Base-by-base conservation (phyloP, 2,797 vertebrate species). In the Alfaro cultratus region DNA sequence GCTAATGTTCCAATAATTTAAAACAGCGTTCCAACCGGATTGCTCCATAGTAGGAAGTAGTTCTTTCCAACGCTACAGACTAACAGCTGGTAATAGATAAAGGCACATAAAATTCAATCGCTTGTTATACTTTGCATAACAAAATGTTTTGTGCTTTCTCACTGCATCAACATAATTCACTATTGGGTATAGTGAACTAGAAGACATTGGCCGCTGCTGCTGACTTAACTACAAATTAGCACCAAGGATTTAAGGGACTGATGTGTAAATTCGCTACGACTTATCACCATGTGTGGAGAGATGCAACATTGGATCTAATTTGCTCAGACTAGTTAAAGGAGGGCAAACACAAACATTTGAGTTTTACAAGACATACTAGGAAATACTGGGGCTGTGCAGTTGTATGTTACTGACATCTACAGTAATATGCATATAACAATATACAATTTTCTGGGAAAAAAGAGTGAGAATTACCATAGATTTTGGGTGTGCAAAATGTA, bases 211-310 rank as follows among this genome's bases (percentile, higher is more conserved):
- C 77, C 3, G 21, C 75, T 80, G 80, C 79, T 80, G 88, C 88
- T 82, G 77, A 86, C 86, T 88, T 78, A 57, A 68, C 57, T 71
- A 83, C 87, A 90, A 86, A 91, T 93, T 91, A 88, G 88, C 91
- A 91, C 91, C 80, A n/a, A 21, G 90, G 88, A 83, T 88, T 94
- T 92, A 92, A 77, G 76, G 80, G 67, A 78, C 76, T 77, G 81
- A 86, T 85, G 92, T 93, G 94, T 88, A 90, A 94, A 94, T 95
- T 90, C 90, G 88, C 91, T 72, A 87, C 90, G 91, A 92, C 87
- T 93, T 94, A 94, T 86, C 92, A 84, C 93, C 76, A 84, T 89
- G 78, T 85, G 86, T 87, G 84, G 85, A 84, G 85, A 78, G 83
- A 71, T 80, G 83, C 86, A 80, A 85, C 84, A 73, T 29, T 77